These are phyloP conservation scores for Procambarus clarkii DNA, from an alignment of 1,140 invertebrate species.

Conservation along the genomic window DNA sequence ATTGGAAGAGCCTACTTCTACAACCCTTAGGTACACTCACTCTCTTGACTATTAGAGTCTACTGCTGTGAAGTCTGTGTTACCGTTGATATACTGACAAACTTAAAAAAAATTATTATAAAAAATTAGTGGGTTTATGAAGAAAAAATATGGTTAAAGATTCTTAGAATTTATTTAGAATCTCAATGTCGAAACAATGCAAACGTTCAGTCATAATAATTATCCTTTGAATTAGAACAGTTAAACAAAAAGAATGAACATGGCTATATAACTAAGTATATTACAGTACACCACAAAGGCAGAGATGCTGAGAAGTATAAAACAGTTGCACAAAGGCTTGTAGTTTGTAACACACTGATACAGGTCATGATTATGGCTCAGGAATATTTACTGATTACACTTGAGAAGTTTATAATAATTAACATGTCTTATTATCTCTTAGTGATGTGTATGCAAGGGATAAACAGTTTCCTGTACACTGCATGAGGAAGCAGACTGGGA, in stretches of 20 bases:
- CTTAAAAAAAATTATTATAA: no score
- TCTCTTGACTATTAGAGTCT: no score
- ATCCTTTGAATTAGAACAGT: conserved; percentile 69
- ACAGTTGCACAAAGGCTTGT: conserved; percentile 64
- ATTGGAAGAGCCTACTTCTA: no score
- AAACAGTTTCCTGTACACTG: conserved; percentile 61
- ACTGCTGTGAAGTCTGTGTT: no score
- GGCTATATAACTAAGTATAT: conserved; percentile 68
- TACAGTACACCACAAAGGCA: conserved; percentile 68
- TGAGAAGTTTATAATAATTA: conserved; percentile 53
- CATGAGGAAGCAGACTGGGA: conserved; percentile 44
- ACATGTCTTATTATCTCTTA: conserved; percentile 59
- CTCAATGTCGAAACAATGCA: conserved; percentile 73
- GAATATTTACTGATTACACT: conserved; percentile 60
- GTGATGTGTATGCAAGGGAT: conserved; percentile 50
- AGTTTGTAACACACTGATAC: conserved; percentile 70
- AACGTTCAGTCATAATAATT: conserved; percentile 71
- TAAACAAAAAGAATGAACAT: conserved; percentile 71
- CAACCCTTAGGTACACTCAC: no score
- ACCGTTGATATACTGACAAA: no score
- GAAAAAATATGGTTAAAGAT: conserved; percentile 63
- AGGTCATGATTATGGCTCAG: conserved; percentile 67
- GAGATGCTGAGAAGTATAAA: conserved; percentile 71
- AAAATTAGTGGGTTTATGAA: neutral
- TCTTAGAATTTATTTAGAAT: conserved; percentile 73